These are phyloP conservation scores for Aphaenogaster floridana DNA, from an alignment of 1,140 invertebrate genomes.

Conservation along the genomic window DNA sequence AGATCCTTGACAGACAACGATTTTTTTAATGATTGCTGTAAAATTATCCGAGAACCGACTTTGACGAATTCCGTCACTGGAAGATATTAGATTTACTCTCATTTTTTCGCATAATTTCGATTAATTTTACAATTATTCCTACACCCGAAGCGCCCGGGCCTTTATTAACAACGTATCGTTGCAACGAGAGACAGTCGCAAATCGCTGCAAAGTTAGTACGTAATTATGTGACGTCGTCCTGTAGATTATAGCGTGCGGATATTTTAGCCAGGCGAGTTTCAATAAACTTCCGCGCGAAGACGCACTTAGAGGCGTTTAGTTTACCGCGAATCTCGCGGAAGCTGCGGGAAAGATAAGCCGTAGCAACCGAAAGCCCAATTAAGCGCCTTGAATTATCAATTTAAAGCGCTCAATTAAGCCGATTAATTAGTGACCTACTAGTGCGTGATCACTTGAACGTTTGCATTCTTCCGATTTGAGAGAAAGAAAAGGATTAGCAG, in stretches of 20 bases:
- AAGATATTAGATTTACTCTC: not conserved
- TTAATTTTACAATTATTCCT: slow-evolving; percentile 7
- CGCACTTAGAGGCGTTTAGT: slow-evolving; percentile 6
- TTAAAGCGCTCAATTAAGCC: slow-evolving; percentile 7
- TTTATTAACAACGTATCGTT: not conserved
- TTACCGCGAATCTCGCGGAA: not conserved
- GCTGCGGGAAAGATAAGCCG: not conserved
- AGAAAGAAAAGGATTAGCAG: not conserved
- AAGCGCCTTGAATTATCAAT: slow-evolving; percentile 21
- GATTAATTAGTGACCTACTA: not conserved
- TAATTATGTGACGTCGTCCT: slow-evolving; percentile 34
- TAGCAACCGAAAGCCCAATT: not conserved
- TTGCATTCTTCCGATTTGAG: not conserved
- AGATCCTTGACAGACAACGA: slow-evolving; percentile 19
- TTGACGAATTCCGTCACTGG: not conserved
- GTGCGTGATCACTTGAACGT: slow-evolving; percentile 1
- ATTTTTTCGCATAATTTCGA: not conserved
- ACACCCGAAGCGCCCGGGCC: not conserved
- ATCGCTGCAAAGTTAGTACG: not conserved
- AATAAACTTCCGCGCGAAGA: slow-evolving; percentile 14
- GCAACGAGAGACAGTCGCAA: slow-evolving; percentile 4
- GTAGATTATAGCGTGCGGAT: slow-evolving; percentile 32
- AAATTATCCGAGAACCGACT: not conserved
- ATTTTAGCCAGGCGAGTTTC: slow-evolving; percentile 35
- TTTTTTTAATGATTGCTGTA: slow-evolving; percentile 12